A percentile compares a stretch with the other conserved stretches of the same genome.
These are phyloP conservation scores for Frieseomelitta varia DNA, from an alignment of 1,140 invertebrate genomes.

Conservation along the genomic window DNA sequence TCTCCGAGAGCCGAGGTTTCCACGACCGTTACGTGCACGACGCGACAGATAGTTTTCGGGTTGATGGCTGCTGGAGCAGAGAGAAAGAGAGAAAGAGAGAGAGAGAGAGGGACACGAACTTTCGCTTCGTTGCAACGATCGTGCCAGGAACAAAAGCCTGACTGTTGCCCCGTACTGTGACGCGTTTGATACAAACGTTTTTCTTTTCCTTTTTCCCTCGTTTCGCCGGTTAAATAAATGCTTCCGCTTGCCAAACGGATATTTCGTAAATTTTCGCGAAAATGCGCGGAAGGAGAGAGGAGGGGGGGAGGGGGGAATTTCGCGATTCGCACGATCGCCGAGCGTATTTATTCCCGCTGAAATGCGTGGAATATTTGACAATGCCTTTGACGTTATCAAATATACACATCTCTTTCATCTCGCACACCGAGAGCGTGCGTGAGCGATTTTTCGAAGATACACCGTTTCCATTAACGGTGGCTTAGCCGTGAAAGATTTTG, in stretches of 20 bases:
- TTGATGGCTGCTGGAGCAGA: conserved; percentile 12
- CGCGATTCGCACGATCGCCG: not conserved
- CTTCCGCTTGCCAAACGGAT: not conserved
- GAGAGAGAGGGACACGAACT: conserved; percentile 2
- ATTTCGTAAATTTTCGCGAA: not conserved
- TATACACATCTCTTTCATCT: not conserved
- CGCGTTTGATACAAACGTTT: not conserved
- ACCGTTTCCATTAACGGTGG: not conserved
- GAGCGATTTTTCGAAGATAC: not conserved
- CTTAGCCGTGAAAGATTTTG: too few species aligned
- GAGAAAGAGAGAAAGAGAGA: conserved; percentile 19
- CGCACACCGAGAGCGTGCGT: not conserved
- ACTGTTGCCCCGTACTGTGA: conserved; percentile 4
- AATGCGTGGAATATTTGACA: conserved; percentile 10
- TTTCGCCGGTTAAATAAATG: not conserved
- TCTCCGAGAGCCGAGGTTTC: conserved; percentile 6
- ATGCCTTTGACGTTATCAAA: not conserved
- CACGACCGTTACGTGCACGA: conserved; percentile 9
- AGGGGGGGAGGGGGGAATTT: not conserved
- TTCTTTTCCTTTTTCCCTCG: not conserved
- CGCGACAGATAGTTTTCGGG: conserved; percentile 22
- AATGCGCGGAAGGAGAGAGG: not conserved
- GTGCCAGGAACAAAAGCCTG: conserved; percentile 12
- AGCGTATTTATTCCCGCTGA: conserved; percentile 2
- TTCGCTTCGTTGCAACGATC: not conserved